Base-by-base conservation (phyloP, 2,888 invertebrate genomes). In the Cyaniris semiargus region DNA sequence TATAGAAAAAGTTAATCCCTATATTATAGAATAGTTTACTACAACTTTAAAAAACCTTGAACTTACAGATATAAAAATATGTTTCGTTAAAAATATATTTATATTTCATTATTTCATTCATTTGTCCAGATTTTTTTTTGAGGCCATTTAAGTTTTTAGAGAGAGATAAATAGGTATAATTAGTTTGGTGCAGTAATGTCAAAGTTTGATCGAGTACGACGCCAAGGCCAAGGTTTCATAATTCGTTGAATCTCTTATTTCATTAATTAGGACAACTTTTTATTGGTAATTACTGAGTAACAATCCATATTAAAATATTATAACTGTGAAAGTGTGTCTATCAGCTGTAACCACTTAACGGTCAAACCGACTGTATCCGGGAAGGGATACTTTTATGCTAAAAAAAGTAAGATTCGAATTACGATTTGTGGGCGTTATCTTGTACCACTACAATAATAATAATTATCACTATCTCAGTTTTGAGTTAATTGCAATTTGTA, bases 191-290 rank as follows among this genome's bases (percentile, higher is more conserved):
- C 44, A 23, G 38, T 15, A 38, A 72, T 48, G 48, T 48, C 72
- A 44, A 44, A 72, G n/a, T 72, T 72, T 72, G 72, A 72, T 56
- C 38, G 34, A 76, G 44, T n/a, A 72, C 7, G 13, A 78, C 76
- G 76, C 27, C 76, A 76, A 76, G 78, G 78, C 44, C 71, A 78
- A 78, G 78, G 53, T 78, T 70, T 75, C 76, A 76, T 60, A 76
- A 71, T 18, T 70, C 58, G 76, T 71, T 75, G 71, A 71, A 71
- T 56, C 70, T 70, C 27, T 74, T n/a, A 78, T 70, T 70, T 70
- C 3, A 34, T n/a, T 48, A 38, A 66, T 31, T 71, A 38, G n/a
- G 34, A 71, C 34, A 15, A 38, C 7, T 70, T 76, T 76, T 76
- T 75, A 56, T 58, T 31, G 31, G n/a, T 48, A 70, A 27, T 70